Percentiles rank a stretch among this genome's conserved stretches.
phyloP scores from a whole-genome alignment of 1,140 invertebrate species.

The Saxidomus purpurata region DNA sequence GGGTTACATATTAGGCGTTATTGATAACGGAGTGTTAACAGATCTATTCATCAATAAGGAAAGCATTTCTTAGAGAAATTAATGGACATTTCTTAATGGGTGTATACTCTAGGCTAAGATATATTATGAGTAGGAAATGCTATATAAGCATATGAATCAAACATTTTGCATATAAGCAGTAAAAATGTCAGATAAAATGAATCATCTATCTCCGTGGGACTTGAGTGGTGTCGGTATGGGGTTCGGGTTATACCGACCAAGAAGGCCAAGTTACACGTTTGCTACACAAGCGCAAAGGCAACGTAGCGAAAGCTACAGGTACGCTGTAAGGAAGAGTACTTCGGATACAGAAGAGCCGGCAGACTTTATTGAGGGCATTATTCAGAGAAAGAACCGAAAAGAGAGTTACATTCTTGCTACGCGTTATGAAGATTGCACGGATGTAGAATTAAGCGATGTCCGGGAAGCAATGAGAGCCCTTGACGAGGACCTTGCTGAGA shows the following conservation, averaged over 20 bases:
- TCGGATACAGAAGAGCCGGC: conserved; percentile 73
- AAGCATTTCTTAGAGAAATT: background rate
- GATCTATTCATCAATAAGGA: background rate
- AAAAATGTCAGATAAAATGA: conserved; percentile 48
- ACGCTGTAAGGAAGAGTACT: conserved; percentile 80
- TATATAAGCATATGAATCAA: background rate
- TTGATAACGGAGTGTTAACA: background rate
- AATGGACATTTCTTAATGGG: no score
- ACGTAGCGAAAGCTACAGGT: conserved; percentile 84
- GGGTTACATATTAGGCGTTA: background rate
- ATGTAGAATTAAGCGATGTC: conserved; percentile 50
- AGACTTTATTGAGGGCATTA: conserved; percentile 83
- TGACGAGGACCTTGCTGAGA: conserved; percentile 33
- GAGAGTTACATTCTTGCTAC: conserved; percentile 82
- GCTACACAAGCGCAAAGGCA: conserved; percentile 82
- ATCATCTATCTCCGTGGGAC: conserved; percentile 82
- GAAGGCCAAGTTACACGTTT: conserved; percentile 84
- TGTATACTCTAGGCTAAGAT: no score
- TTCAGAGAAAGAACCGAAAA: conserved; percentile 79
- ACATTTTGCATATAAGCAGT: background rate
- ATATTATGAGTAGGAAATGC: background rate
- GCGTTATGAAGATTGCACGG: conserved; percentile 53
- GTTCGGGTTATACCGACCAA: conserved; percentile 83
- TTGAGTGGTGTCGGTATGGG: conserved; percentile 82
- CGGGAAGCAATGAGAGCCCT: conserved; percentile 28